phyloP scores from a whole-genome alignment of 2,113 vertebrate genomes.

The Cavia aperea region DNA sequence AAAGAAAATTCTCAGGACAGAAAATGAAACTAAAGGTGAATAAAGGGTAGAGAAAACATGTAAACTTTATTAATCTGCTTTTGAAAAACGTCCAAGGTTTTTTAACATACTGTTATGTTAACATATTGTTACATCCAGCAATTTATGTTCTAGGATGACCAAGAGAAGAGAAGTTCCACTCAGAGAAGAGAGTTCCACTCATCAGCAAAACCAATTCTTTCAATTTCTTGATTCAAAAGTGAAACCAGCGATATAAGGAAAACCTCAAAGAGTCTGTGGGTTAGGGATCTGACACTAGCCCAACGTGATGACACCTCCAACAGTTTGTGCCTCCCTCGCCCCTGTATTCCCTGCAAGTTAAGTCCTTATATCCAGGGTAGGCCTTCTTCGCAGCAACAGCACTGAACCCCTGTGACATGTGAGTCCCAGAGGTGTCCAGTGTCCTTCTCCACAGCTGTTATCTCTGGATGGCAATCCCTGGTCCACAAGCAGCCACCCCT shows the following conservation, averaged over 20 bases:
- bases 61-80: background rate
- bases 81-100: background rate
- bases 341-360: background rate
- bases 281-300: background rate
- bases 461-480: background rate
- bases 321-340: background rate
- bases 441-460: background rate
- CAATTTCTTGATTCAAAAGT: background rate
- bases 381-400: background rate
- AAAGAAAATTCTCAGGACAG: background rate
- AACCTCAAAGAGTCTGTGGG: background rate
- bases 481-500: background rate
- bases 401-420: background rate
- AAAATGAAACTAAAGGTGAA: background rate
- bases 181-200: background rate
- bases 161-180: background rate
- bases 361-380: fast-evolving
- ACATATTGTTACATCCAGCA: background rate
- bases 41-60: background rate
- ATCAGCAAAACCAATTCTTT: background rate
- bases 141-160: background rate
- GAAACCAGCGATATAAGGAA: background rate
- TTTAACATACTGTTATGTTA: background rate
- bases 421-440: background rate
- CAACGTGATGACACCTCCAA: background rate